Evolutionary conservation across 2,888 invertebrate species (phyloP).

Genomic region (Phortica okadai): DNA sequence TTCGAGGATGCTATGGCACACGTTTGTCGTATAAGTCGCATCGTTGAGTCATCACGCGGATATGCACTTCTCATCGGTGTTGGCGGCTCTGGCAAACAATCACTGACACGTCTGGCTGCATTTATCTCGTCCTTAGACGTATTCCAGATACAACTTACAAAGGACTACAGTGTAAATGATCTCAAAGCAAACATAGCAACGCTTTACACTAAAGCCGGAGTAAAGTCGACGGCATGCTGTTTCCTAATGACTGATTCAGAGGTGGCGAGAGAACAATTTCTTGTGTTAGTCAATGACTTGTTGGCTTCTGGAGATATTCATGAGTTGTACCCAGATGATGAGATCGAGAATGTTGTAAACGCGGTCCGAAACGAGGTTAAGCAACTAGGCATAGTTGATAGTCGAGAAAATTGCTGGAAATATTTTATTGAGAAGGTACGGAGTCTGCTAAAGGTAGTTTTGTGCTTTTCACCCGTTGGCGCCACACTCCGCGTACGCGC

Average conservation of each 20-base stretch:
- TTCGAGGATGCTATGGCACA: slow-evolving; percentile 97
- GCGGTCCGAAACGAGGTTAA: slow-evolving; percentile 88
- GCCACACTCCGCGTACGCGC: slow-evolving; percentile 90
- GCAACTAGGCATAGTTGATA: slow-evolving; percentile 88
- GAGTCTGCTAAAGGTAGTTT: slow-evolving; percentile 83
- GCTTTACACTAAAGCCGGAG: slow-evolving; percentile 91
- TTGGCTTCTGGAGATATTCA: slow-evolving; percentile 96
- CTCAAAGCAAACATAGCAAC: slow-evolving; percentile 84
- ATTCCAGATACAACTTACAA: slow-evolving; percentile 93
- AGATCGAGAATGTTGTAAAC: slow-evolving; percentile 89
- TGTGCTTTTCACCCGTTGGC: slow-evolving; percentile 97
- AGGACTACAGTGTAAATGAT: slow-evolving; percentile 90
- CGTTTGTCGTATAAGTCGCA: slow-evolving; percentile 93
- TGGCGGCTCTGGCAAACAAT: slow-evolving; percentile 96
- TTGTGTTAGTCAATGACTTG: slow-evolving; percentile 95
- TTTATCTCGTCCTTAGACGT: slow-evolving; percentile 95
- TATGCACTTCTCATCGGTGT: slow-evolving; percentile 95
- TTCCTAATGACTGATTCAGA: slow-evolving; percentile 97
- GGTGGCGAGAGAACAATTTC: slow-evolving; percentile 90
- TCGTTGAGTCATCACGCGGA: slow-evolving; percentile 93
- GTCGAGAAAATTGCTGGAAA: slow-evolving; percentile 95
- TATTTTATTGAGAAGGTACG: slow-evolving; percentile 95
- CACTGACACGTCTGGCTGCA: slow-evolving; percentile 90
- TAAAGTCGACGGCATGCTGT: slow-evolving; percentile 89
- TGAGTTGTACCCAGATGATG: slow-evolving; percentile 93